Evolutionary conservation across 2,113 vertebrate species (phyloP).

Genomic region (Tachuris rubrigastra): DNA sequence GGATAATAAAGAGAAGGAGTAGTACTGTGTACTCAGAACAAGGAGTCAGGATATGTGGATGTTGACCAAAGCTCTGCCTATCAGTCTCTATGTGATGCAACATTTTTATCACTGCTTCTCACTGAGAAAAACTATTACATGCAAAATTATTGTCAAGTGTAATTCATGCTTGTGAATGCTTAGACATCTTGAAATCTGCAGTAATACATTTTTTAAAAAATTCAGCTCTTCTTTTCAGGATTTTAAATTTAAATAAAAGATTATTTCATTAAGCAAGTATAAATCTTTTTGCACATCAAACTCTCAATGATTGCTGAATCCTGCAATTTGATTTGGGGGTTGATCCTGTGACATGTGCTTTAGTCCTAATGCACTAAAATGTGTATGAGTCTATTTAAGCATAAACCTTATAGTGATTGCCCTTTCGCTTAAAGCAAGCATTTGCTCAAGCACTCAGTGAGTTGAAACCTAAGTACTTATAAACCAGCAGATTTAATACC

Average conservation of each 20-base stretch:
- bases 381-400: background rate
- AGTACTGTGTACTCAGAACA: background rate
- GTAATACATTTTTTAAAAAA: background rate
- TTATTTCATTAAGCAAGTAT: background rate
- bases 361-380: background rate
- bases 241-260: background rate
- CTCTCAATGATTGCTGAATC: background rate
- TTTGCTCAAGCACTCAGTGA: background rate
- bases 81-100: background rate
- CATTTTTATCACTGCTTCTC: background rate
- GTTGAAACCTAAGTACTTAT: background rate
- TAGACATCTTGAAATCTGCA: background rate
- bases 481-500: background rate
- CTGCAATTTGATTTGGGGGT: rapidly evolving
- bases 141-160: background rate
- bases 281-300: background rate
- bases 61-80: background rate
- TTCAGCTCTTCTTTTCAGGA: background rate
- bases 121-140: background rate
- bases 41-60: background rate
- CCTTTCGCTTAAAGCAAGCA: background rate
- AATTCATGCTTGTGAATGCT: background rate
- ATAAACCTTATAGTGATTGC: background rate
- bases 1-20: background rate
- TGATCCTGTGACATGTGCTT: background rate